Evolutionary conservation across 2,797 vertebrate species (phyloP), one percentile per base, ranked within the genome.

Genomic region (Tiaroga cobitis): DNA sequence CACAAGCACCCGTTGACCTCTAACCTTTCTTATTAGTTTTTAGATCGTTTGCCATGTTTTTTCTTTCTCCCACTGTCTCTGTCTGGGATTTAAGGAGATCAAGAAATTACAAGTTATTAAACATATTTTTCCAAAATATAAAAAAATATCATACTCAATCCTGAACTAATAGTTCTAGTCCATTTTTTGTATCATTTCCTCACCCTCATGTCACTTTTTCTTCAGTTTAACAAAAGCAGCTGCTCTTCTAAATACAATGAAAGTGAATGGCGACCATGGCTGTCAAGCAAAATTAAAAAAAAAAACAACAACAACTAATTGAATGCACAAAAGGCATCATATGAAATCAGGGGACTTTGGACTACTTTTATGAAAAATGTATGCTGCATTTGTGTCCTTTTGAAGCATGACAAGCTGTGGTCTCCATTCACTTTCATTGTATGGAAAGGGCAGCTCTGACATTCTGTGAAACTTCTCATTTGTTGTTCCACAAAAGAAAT

Each of bases 1-100:
- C 26, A 43, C 5, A 70, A 41, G 83, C 5, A 7, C 49, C 32
- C 9, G 13, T 78, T 84, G 78, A 70, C 63, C 82, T 84, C 32
- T 77, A 11, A 51, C 41, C 59, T 76, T 26, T 63, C 8, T 34
- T 67, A 32, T 26, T 72, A 37, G 16, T 75, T 83, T 15, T 75
- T 32, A 49, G 16, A 54, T 78, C 0, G 2, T 21, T 67, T 83
- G 26, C 75, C 1, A 69, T 78, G n/a, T 8, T 46, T 73, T 73
- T 54, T 59, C n/a, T 65, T 49, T 29, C 32, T 54, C 51, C 13
- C 39, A 78, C 24, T 19, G 15, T 19, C 37, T 29, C 7, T 68
- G 5, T 65, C 39, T 79, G 37, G 8, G 10, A 63, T 26, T 67
- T 68, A 32, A 68, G 15, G 16, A 65, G 8, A 46, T 8, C 26